Base-by-base conservation (phyloP, 2,113 vertebrate species). In the Paedocypris sp. region DNA sequence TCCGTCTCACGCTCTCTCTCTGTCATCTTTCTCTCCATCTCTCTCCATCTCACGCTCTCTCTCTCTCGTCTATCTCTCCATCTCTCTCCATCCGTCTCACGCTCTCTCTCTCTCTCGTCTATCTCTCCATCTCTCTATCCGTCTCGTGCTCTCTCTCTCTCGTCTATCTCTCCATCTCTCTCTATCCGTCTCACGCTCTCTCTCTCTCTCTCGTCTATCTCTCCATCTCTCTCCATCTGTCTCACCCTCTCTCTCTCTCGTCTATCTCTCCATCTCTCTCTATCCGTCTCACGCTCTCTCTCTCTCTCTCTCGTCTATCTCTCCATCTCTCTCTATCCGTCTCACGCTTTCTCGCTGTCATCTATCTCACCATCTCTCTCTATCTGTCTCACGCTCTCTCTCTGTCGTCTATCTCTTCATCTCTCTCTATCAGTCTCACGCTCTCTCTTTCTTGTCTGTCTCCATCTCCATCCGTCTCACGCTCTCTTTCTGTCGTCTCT, bases 161-260 rank as follows among this genome's bases (percentile, higher is more conserved):
- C n/a, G n/a, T n/a, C n/a, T n/a, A n/a, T 5, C 22, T 32, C 22
- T 20, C 22, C 6, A 18, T 28, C 4, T 10, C n/a, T 54, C 39
- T 31, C 16, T n/a, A 22, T 6, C 2, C 7, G n/a, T 19, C 26
- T 15, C 5, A 2, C 9, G 4, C 15, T 42, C 9, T 32, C 7
- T n/a, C 58, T 2, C 49, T 33, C n/a, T 53, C 72, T 29, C n/a
- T n/a, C n/a, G n/a, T n/a, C n/a, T n/a, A n/a, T 5, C 22, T 32
- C 22, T 20, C 22, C 6, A 18, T 28, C 4, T 10, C n/a, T 54
- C 39, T 31, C 16, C n/a, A 22, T 6, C 2, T 5, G n/a, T 19
- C 26, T 15, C 5, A 2, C 9, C 4, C 15, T 42, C 9, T 32
- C 7, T n/a, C 58, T 2, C 49, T 33, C n/a, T 53, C 72, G n/a